Base-by-base conservation (phyloP, 2,888 invertebrate genomes). In the Clistopyga incitator region DNA sequence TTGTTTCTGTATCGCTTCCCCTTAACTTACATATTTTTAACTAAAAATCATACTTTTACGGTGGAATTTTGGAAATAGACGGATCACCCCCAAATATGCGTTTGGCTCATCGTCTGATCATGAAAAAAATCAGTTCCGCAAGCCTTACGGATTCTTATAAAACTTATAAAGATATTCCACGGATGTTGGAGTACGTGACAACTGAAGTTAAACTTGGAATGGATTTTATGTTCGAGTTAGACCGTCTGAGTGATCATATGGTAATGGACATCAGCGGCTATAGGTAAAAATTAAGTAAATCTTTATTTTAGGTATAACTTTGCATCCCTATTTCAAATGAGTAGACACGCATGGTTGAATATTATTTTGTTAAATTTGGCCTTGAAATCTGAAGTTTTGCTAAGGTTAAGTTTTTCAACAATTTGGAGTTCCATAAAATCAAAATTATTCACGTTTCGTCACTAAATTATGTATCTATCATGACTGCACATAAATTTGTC, bases 151-250 rank as follows among this genome's bases (percentile, higher is more conserved):
- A 77, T 23, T 20, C 70, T 8, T 89, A 86, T 78, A 86, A 70
- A 80, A 87, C 76, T 52, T 85, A 86, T 64, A 83, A 89, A n/a
- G 88, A 91, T 76, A 78, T 92, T 78, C 74, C 88, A 10, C 80
- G 84, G 15, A 72, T 92, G 77, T 78, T 92, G 68, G 85, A 90
- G n/a, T 70, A 78, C 15, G 78, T 91, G 65, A 87, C 92, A 3
- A 67, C 82, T 13, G 87, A 90, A 82, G 89, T 91, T 0, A 89
- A 88, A 70, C 67, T 89, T 54, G 87, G 85, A 15, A 88, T 91
- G 86, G 87, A 91, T 84, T 92, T 92, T 64, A 89, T 89, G 86
- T 88, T 89, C 52, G 90, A 91, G 38, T 52, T 91, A 13, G 74
- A 89, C 20, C 75, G 84, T 25, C 85, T 92, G 52, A 79, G 86